Base-by-base conservation (phyloP, 2,888 invertebrate species). In the Eudemis profundana region DNA sequence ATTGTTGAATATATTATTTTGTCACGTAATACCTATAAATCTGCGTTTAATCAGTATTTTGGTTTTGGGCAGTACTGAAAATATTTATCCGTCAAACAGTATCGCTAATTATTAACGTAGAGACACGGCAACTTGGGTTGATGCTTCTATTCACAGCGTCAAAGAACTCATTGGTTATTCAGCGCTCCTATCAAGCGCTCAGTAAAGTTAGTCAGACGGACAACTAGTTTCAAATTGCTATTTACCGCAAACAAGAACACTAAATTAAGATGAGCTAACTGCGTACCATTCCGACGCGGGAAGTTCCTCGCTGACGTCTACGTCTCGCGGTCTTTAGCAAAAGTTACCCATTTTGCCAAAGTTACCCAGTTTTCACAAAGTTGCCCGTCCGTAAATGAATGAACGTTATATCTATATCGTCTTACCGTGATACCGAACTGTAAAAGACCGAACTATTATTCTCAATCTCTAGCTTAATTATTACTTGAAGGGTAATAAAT, bases 171-270 rank as follows among this genome's bases (percentile, higher is more conserved):
- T 82, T 78, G 75, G 72, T 76, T 74, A 78, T 81, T 80, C 81
- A 81, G 61, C 65, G 69, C 66, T 70, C 69, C 72, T 71, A 74
- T 75, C 70, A 77, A 77, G 70, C 70, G 72, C 72, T 74, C 76
- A 74, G 72, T 73, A 74, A 83, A 87, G 74, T 82, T 82, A 78
- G 74, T 70, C 72, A 79, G 79, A 80, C 76, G 75, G 78, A 83
- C 82, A 83, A 85, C 84, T 84, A 84, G 83, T 82, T 83, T 80
- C 80, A 86, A 90, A 88, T 87, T 85, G 83, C 83, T 87, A 85
- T 87, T 87, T 87, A 86, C 85, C 84, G 73, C 85, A 85, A 87
- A 88, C 87, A 89, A 87, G 87, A 84, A 78, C 79, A 79, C 81
- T 84, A 86, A 87, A 89, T 87, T 86, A 86, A 86, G 85, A 86